Evolutionary conservation across 2,113 vertebrate species (phyloP).

Genomic region (Aplodontia rufa): DNA sequence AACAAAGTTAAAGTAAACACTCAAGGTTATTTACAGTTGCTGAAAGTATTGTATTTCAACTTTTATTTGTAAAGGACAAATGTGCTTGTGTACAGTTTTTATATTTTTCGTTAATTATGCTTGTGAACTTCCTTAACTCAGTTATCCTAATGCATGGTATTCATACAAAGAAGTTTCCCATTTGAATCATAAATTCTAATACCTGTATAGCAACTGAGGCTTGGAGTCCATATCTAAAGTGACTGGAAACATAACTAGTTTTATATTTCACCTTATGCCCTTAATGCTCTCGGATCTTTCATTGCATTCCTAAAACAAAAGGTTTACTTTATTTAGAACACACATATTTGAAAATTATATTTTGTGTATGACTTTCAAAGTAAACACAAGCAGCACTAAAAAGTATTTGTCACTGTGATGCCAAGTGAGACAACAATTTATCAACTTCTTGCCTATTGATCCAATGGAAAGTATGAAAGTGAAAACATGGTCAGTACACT

Average conservation of each 20-base stretch:
- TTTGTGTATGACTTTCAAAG: background rate
- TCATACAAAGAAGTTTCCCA: background rate
- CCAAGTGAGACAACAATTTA: background rate
- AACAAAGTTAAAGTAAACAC: background rate
- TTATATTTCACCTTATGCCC: background rate
- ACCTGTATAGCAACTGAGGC: background rate
- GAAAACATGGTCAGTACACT: background rate
- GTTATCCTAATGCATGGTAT: background rate
- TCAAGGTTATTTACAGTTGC: background rate
- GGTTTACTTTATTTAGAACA: background rate
- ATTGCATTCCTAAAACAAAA: background rate
- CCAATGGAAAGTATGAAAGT: accelerated
- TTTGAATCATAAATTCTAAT: background rate
- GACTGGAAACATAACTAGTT: background rate
- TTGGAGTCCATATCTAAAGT: background rate
- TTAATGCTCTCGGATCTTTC: background rate
- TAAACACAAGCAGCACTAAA: background rate
- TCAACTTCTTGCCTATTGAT: background rate
- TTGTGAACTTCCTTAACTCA: background rate
- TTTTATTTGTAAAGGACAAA: background rate
- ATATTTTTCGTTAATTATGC: no score
- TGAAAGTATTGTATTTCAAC: background rate
- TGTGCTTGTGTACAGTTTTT: background rate
- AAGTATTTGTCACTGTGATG: background rate
- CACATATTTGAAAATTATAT: background rate